Conservation (phyloP, 2,113 vertebrate species). For the Dromaius novaehollandiae region DNA sequence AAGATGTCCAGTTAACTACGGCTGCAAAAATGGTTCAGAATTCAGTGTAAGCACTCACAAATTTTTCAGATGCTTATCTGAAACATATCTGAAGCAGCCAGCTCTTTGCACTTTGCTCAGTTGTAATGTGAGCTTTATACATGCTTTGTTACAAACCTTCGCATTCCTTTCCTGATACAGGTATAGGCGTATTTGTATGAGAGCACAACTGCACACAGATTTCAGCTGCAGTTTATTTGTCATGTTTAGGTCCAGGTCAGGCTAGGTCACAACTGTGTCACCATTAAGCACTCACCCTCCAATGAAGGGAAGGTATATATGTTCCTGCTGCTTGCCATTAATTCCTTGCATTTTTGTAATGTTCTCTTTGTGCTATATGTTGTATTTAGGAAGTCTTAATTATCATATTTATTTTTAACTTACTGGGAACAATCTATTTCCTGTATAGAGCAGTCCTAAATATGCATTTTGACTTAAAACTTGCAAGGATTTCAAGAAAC, state of each 20-base stretch:
- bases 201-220: neutral
- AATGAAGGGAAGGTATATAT: neutral
- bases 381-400: neutral
- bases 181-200: neutral
- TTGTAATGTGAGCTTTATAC: neutral
- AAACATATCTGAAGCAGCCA: neutral
- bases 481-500: neutral
- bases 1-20: conserved; percentile 30
- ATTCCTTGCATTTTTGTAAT: neutral
- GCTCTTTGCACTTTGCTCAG: neutral
- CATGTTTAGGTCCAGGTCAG: neutral
- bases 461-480: neutral
- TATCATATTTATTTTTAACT: neutral
- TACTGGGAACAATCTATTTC: neutral
- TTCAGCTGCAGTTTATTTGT: neutral
- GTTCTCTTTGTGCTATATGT: neutral
- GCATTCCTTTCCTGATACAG: neutral
- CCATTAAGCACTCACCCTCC: neutral
- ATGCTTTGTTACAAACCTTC: neutral
- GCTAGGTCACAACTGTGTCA: neutral
- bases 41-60: neutral
- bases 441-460: neutral
- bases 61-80: neutral
- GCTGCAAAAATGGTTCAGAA: neutral
- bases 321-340: neutral